phyloP scores from a whole-genome alignment of 1,140 invertebrate genomes.

The Manduca sexta region DNA sequence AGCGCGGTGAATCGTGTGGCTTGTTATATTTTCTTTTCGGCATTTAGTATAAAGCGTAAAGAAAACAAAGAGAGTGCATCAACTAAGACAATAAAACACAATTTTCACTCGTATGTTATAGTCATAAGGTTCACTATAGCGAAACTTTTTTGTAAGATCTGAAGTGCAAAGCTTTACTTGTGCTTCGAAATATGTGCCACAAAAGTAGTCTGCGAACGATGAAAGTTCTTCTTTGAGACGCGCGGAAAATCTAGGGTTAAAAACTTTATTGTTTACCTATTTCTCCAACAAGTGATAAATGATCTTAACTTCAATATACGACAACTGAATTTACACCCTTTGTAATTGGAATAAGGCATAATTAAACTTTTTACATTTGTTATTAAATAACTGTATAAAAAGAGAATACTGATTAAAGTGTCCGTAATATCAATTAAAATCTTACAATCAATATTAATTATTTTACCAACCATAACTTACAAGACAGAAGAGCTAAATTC shows the following conservation, averaged over 20 bases:
- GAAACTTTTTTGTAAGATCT: background rate
- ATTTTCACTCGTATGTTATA: slow-evolving; percentile 4
- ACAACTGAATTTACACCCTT: too few relatives aligned
- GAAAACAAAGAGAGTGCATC: slow-evolving; percentile 8
- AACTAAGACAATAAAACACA: background rate
- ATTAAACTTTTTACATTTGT: too few relatives aligned
- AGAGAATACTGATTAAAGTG: too few relatives aligned
- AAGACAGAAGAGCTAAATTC: too few relatives aligned
- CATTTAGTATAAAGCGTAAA: slow-evolving; percentile 9
- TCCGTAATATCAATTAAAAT: too few relatives aligned
- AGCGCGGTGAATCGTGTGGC: slow-evolving; percentile 10
- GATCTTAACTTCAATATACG: too few relatives aligned
- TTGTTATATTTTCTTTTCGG: slow-evolving; percentile 13
- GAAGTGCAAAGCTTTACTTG: slow-evolving; percentile 11
- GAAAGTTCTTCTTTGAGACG: slow-evolving; percentile 15
- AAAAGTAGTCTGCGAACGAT: slow-evolving; percentile 15
- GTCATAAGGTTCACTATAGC: slow-evolving; percentile 7
- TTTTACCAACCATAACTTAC: too few relatives aligned
- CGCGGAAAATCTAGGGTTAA: slow-evolving; percentile 13
- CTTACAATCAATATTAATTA: too few relatives aligned
- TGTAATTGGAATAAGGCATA: too few relatives aligned
- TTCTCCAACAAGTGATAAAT: too few relatives aligned
- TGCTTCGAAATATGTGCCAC: slow-evolving; percentile 13
- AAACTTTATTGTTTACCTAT: slow-evolving; percentile 20
- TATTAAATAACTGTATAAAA: too few relatives aligned